These are phyloP conservation scores for Clarias fuscus DNA, from an alignment of 2,797 vertebrate genomes.

Conservation along the genomic window DNA sequence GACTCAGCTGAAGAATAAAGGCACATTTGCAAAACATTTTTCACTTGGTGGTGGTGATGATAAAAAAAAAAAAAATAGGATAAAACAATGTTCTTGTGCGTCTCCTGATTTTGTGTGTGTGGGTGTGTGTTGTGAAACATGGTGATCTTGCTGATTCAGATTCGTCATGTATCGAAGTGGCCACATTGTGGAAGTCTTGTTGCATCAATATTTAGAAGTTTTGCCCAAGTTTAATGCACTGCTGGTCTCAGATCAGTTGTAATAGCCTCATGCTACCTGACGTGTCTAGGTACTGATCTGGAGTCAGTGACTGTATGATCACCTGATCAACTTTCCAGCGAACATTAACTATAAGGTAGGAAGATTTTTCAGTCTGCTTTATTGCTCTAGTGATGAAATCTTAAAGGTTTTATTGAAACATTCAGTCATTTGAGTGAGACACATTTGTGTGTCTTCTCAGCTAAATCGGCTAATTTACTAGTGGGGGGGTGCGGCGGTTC, in stretches of 20 bases:
- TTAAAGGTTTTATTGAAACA: not conserved
- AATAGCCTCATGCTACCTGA: not conserved
- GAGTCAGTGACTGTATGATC: not conserved
- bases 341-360: not conserved
- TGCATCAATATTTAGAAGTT: not conserved
- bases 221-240: not conserved
- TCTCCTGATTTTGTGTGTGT: not conserved
- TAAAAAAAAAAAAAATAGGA: not conserved
- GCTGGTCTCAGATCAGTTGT: not conserved
- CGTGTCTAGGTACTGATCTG: not conserved
- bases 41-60: not conserved
- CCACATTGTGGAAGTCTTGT: not conserved
- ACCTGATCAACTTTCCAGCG: not conserved
- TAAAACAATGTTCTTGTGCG: not conserved
- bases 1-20: slow-evolving; percentile 32
- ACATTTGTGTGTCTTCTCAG: no score
- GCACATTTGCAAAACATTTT: not conserved
- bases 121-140: not conserved
- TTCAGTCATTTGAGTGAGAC: no score
- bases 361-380: not conserved
- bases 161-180: not conserved
- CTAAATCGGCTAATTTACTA: no score
- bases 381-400: no score
- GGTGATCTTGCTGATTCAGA: not conserved
- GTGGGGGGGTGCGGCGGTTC: no score